Evolutionary conservation across 2,113 vertebrate species (phyloP).

Genomic region (Psittacus erithacus): DNA sequence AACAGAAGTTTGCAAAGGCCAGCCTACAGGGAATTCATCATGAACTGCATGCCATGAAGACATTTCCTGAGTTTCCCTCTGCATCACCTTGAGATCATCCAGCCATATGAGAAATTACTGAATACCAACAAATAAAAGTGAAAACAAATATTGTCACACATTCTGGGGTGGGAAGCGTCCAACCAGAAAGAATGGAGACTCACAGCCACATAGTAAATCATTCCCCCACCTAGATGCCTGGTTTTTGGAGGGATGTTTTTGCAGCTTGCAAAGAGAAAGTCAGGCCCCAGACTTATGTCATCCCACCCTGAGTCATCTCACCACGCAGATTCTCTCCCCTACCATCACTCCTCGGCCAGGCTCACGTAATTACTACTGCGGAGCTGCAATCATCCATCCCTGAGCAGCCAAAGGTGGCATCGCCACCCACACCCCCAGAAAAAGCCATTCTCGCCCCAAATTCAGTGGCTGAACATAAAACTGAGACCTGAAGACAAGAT

Average conservation of each 20-base stretch:
- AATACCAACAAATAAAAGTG: not conserved
- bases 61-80: not conserved
- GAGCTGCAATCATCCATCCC: not conserved
- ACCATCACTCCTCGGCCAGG: not conserved
- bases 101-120: not conserved
- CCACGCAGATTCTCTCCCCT: not conserved
- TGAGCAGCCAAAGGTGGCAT: not conserved
- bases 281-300: not conserved
- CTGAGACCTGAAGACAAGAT: not conserved
- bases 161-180: not conserved
- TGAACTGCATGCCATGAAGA: not conserved
- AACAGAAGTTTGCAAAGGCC: not conserved
- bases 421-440: not conserved
- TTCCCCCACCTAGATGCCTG: rapidly evolving
- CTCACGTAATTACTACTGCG: not conserved
- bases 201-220: not conserved
- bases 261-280: not conserved
- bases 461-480: not conserved
- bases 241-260: not conserved
- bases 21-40: not conserved
- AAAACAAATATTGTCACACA: not conserved
- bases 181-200: not conserved
- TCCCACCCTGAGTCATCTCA: constrained; percentile 17
- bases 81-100: not conserved
- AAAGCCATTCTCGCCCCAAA: not conserved